Conservation (phyloP, 2,797 vertebrate genomes). For the Chelidonichthys spinosus region DNA sequence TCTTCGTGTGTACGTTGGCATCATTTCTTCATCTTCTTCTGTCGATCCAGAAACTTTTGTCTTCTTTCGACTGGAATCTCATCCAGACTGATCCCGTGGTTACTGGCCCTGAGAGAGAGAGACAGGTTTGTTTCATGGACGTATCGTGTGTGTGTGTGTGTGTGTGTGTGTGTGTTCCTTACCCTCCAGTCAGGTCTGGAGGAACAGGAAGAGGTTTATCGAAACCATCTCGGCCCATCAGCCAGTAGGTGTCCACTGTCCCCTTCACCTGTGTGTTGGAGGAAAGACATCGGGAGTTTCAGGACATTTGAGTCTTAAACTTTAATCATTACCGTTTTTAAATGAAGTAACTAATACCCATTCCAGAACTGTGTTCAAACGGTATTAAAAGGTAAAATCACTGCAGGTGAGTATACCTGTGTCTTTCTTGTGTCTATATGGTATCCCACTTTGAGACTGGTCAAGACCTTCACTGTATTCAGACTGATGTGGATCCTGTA, state of each 20-base stretch:
- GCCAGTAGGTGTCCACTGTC: conserved; percentile 85
- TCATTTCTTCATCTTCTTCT: conserved; percentile 76
- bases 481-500: conserved; percentile 90
- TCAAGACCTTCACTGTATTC: conserved; percentile 84
- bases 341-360: not conserved
- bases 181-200: conserved; percentile 86
- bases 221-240: conserved; percentile 85
- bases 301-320: too few species aligned
- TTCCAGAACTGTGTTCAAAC: not conserved
- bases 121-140: not conserved
- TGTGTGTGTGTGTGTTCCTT: conserved; percentile 26
- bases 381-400: not conserved
- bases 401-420: conserved; percentile 37
- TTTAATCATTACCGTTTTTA: too few species aligned
- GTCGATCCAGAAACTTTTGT: conserved; percentile 84
- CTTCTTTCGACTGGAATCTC: conserved; percentile 85
- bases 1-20: not conserved
- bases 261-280: conserved; percentile 82
- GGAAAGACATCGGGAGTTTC: too few species aligned
- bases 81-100: conserved; percentile 86
- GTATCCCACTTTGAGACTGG: conserved; percentile 86
- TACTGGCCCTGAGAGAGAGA: conserved; percentile 75
- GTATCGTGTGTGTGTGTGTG: not conserved
- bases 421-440: conserved; percentile 79
- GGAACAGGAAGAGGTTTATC: conserved; percentile 87